Evolutionary conservation across 1,140 invertebrate species (phyloP).

Genomic region (Caenorhabditis latens): DNA sequence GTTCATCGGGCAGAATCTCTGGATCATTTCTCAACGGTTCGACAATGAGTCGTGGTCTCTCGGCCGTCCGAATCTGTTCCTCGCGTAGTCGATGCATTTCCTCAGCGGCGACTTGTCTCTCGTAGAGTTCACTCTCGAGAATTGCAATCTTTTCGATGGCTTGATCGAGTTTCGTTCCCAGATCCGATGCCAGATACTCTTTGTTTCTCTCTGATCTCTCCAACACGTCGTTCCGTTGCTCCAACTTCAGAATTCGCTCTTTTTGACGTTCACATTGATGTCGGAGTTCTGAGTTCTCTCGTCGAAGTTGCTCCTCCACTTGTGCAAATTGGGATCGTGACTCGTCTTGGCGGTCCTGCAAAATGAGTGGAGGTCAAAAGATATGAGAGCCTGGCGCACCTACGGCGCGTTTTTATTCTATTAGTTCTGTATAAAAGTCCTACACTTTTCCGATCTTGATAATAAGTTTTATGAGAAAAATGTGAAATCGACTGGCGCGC

Average conservation of each 20-base stretch:
- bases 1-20: conserved; percentile 28
- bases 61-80: conserved; percentile 7
- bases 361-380: background rate
- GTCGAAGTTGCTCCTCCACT: conserved; percentile 1
- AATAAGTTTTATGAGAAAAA: no score
- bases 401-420: no score
- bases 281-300: background rate
- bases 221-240: conserved; percentile 17
- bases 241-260: conserved; percentile 26
- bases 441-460: no score
- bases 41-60: conserved; percentile 7
- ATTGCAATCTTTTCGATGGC: conserved; percentile 49
- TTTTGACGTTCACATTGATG: background rate
- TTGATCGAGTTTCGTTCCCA: background rate
- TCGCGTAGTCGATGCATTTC: conserved; percentile 22
- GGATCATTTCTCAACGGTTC: conserved; percentile 42
- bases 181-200: conserved; percentile 14
- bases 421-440: no score
- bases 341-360: conserved; percentile 11
- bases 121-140: conserved; percentile 10
- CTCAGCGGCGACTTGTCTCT: conserved; percentile 5
- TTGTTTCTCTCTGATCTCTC: conserved; percentile 29
- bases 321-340: background rate
- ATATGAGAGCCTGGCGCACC: no score
- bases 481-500: no score